phyloP scores from a whole-genome alignment of 2,888 invertebrate species.

The Drosophila diplacantha region DNA sequence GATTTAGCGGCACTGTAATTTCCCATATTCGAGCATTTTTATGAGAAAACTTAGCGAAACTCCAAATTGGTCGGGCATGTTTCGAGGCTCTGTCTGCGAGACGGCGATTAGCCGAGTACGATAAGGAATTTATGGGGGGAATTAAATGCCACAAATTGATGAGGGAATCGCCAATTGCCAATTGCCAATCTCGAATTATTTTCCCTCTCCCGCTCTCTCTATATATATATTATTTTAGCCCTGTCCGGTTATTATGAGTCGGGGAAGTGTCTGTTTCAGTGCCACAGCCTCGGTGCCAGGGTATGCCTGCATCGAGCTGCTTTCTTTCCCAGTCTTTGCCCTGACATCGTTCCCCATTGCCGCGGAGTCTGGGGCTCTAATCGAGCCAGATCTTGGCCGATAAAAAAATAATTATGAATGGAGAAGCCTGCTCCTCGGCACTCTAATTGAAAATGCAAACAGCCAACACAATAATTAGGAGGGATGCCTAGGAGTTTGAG shows the following conservation, averaged over 20 bases:
- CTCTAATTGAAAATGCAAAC: constrained; percentile 69
- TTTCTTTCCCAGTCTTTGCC: constrained; percentile 11
- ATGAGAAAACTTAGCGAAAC: constrained; percentile 73
- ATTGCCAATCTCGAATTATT: constrained; percentile 23
- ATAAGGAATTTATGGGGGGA: constrained; percentile 67
- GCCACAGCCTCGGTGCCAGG: neutral
- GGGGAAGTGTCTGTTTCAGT: neutral
- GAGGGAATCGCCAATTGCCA: constrained; percentile 28
- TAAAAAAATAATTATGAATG: constrained; percentile 68
- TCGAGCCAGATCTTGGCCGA: constrained; percentile 59
- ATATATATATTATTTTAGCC: neutral
- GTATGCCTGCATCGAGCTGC: neutral
- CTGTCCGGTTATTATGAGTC: constrained; percentile 5
- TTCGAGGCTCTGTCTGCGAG: constrained; percentile 14
- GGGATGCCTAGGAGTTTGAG: constrained; percentile 3
- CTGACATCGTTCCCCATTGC: constrained; percentile 58
- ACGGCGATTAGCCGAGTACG: constrained; percentile 57
- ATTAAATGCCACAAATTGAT: constrained; percentile 64
- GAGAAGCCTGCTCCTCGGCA: constrained; percentile 22
- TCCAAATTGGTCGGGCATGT: constrained; percentile 68
- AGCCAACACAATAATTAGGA: constrained; percentile 37
- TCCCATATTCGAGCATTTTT: constrained; percentile 65
- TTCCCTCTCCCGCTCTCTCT: neutral
- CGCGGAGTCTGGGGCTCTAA: constrained; percentile 44
- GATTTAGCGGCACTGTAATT: constrained; percentile 62